A percentile compares a stretch with the other conserved stretches of the same genome.
Conservation (phyloP, 2,888 invertebrate genomes). For the Tyria jacobaeae region DNA sequence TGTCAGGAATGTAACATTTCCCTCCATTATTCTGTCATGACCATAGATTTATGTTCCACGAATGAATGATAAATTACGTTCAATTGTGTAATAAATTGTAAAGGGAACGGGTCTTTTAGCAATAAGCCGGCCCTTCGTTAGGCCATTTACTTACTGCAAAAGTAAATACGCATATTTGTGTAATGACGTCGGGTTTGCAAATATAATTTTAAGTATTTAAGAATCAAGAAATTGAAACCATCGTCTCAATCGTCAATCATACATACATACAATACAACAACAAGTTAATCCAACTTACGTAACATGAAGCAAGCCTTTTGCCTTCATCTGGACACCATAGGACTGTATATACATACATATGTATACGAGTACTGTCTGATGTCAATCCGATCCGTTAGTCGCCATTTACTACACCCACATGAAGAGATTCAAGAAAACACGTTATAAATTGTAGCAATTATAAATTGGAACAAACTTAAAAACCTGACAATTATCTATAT, state of each 20-base stretch:
- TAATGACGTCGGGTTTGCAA: background rate
- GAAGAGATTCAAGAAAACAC: too few relatives aligned
- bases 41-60: constrained; percentile 9
- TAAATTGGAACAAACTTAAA: too few relatives aligned
- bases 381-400: too few relatives aligned
- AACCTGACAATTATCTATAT: too few relatives aligned
- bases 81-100: constrained; percentile 14
- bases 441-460: too few relatives aligned
- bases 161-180: background rate
- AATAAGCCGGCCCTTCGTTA: background rate
- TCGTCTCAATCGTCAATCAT: background rate
- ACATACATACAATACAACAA: too few relatives aligned
- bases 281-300: too few relatives aligned
- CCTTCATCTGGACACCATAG: too few relatives aligned
- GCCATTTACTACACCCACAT: too few relatives aligned
- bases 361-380: too few relatives aligned
- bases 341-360: too few relatives aligned
- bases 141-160: background rate
- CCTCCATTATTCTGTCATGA: constrained; percentile 11
- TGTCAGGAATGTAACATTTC: background rate
- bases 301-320: too few relatives aligned
- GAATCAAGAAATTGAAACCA: background rate
- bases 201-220: background rate
- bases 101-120: constrained; percentile 5
- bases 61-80: background rate